phyloP scores from a whole-genome alignment of 2,888 invertebrate genomes.

The Arrhopalites spinosus region DNA sequence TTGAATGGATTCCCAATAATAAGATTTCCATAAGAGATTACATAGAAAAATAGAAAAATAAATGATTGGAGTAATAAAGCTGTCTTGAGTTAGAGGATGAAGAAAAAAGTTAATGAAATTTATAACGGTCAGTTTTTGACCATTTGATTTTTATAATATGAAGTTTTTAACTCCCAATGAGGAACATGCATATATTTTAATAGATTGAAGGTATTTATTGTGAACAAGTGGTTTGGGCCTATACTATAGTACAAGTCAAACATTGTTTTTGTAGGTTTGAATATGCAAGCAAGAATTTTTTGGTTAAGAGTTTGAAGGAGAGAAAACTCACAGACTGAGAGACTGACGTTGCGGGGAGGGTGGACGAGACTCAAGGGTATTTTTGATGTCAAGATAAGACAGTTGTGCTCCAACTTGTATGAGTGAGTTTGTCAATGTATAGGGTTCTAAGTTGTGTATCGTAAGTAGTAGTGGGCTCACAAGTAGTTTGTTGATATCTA shows the following conservation, averaged over 20 bases:
- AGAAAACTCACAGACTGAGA: no score
- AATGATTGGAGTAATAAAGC: constrained; percentile 31
- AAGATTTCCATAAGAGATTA: background rate
- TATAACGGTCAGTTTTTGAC: constrained; percentile 24
- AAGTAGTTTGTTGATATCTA: constrained; percentile 6
- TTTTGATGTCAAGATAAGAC: constrained; percentile 28
- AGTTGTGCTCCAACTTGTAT: constrained; percentile 14
- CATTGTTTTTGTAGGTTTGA: background rate
- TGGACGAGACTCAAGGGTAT: constrained; percentile 11
- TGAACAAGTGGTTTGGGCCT: background rate
- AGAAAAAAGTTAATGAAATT: constrained; percentile 21
- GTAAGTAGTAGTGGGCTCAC: no score
- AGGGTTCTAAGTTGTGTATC: background rate
- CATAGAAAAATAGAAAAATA: constrained; percentile 23
- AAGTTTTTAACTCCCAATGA: background rate
- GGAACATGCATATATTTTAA: no score
- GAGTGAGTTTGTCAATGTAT: background rate
- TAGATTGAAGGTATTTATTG: background rate
- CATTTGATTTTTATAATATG: background rate
- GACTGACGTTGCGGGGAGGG: background rate
- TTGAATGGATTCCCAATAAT: no score
- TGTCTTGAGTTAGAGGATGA: constrained; percentile 2
- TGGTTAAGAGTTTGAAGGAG: background rate
- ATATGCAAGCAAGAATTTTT: background rate
- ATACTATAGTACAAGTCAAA: background rate